Evolutionary conservation across 2,113 vertebrate species (phyloP), one percentile per base, ranked within the genome.

Genomic region (Eurystomus gularis): DNA sequence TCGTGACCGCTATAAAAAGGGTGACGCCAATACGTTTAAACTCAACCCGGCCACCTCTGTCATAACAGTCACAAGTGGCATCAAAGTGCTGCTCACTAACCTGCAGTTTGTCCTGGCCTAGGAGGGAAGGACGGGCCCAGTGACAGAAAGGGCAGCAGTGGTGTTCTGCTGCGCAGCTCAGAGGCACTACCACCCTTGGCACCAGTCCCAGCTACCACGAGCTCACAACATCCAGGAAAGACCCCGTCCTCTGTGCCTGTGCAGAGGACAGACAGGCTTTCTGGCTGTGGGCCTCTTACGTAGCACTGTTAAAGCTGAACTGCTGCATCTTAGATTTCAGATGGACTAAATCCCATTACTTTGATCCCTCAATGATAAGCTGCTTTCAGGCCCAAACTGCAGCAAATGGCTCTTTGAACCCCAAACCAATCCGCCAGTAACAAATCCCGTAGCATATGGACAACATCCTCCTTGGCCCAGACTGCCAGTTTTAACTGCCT

Each of bases 81-180:
- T 99, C 83, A 99, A 99, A 97, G 99, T 99, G 96, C 98, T 99
- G 86, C 98, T 99, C 86, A 99, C 99, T 76, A 99, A 99, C 97
- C 97, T 99, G 98, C 99, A 99, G 97, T 99, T 99, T 97, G 99
- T 99, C 54, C 95, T 99, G 97, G 99, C 99, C 82, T 99, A 69
- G 99, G 70, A 9, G 3, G 60, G n/a, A 44, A 49, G 51, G 79
- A 60, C 9, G 3, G 54, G n/a, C 28, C 37, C 13, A 31, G 19
- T 11, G 64, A 78, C 3, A 82, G 39, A 33, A 82, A 35, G 44
- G 55, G 39, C 90, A 86, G 68, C 42, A 61, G 23, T 1, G 1
- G 54, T 51, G 60, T 90, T 64, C 71, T 61, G 60, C 90, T 79
- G 62, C 29, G 31, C 70, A 75, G 76, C 66, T 88, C 15, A 4